Conservation (phyloP, 2,113 vertebrate species). For the Polypterus bichir region DNA sequence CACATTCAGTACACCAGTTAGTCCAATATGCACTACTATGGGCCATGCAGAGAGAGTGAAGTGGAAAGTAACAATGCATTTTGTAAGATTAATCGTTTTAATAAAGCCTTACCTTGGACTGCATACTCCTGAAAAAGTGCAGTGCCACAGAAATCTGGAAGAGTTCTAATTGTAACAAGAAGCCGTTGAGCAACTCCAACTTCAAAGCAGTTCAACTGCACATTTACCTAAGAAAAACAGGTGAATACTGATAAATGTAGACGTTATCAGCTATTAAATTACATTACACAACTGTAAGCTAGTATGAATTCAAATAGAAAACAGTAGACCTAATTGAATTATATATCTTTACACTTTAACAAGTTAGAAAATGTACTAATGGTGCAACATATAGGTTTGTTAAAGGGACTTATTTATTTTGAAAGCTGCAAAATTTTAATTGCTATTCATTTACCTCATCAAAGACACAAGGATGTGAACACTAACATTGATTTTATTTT, state of each 20-base stretch:
- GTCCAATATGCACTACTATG: not conserved
- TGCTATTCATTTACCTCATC: too few species aligned
- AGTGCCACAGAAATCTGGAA: conserved; percentile 63
- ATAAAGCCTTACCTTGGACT: conserved; percentile 50
- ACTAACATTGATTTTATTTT: too few species aligned
- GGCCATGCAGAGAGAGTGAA: not conserved
- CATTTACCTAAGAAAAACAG: conserved; percentile 50
- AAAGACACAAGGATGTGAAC: too few species aligned
- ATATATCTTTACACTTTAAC: not conserved
- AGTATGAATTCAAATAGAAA: not conserved
- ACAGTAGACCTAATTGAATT: not conserved
- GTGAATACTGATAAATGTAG: conserved; percentile 11
- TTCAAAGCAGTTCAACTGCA: conserved; percentile 60
- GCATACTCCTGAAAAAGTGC: conserved; percentile 42
- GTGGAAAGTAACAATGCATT: not conserved
- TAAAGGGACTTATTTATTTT: too few species aligned
- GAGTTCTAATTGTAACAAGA: conserved; percentile 56
- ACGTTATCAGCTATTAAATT: conserved; percentile 5
- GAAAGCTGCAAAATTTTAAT: too few species aligned
- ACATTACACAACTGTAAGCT: not conserved
- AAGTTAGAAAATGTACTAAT: conserved; percentile 3
- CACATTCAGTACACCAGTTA: not conserved
- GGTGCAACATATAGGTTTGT: not conserved
- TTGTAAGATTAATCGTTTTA: not conserved
- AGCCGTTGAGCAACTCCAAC: conserved; percentile 51